Evolutionary conservation across 2,113 vertebrate species (phyloP).

Genomic region (Thunnus thynnus): DNA sequence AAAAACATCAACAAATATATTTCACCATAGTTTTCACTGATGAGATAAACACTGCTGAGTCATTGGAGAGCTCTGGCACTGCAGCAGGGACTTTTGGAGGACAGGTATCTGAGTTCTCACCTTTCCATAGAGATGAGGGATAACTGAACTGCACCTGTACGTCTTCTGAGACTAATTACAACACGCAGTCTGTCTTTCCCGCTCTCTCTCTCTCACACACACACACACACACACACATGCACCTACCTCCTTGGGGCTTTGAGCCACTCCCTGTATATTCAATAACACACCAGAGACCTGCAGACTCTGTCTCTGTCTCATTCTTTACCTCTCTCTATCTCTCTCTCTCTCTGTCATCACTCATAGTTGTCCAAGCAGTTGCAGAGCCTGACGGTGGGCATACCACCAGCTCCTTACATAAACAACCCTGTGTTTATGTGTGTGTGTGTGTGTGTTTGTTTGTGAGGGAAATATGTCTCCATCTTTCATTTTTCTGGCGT

Average conservation of each 20-base stretch:
- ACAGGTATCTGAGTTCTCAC: background rate
- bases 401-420: slow-evolving; percentile 3
- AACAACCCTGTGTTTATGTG: background rate
- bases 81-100: background rate
- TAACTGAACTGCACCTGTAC: slow-evolving; percentile 11
- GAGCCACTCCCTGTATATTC: slow-evolving; percentile 41
- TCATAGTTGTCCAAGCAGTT: background rate
- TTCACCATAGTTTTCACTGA: too few species aligned
- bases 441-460: background rate
- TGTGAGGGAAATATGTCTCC: background rate
- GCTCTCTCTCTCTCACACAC: background rate
- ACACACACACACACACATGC: background rate
- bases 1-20: too few species aligned
- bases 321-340: background rate
- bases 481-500: background rate
- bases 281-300: background rate
- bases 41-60: background rate
- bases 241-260: background rate
- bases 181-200: background rate
- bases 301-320: background rate
- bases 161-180: slow-evolving; percentile 45
- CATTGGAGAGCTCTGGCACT: background rate
- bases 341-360: background rate
- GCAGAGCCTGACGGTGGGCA: slow-evolving; percentile 28
- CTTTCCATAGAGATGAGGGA: background rate